A percentile compares a stretch with the other conserved stretches of the same genome.
Conservation (phyloP, 2,888 invertebrate species). For the Brenthis ino region DNA sequence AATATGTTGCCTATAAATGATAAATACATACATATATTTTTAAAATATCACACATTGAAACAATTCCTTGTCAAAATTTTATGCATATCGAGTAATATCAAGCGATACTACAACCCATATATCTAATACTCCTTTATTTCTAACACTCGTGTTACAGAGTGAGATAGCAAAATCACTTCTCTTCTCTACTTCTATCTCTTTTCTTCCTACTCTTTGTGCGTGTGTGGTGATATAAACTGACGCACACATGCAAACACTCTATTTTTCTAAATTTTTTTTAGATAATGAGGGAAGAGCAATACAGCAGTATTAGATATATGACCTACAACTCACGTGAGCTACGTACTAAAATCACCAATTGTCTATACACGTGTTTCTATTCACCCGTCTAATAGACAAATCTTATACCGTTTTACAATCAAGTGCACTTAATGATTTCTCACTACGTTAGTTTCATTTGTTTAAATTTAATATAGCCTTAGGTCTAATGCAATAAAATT, state of each 20-base stretch:
- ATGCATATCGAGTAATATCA: constrained; percentile 8
- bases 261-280: neutral
- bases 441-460: constrained; percentile 66
- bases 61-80: constrained; percentile 21
- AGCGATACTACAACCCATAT: constrained; percentile 9
- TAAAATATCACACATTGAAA: constrained; percentile 22
- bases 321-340: constrained; percentile 4
- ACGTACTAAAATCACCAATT: constrained; percentile 6
- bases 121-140: no score
- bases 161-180: no score
- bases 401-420: constrained; percentile 48
- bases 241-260: no score
- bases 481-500: constrained; percentile 43
- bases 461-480: constrained; percentile 50
- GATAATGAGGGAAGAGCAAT: neutral
- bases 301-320: no score
- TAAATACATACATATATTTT: constrained; percentile 1
- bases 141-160: no score
- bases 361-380: constrained; percentile 29
- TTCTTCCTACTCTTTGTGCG: no score
- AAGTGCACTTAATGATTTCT: constrained; percentile 79
- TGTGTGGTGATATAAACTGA: no score
- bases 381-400: constrained; percentile 24
- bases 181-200: no score
- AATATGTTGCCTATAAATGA: constrained; percentile 9